A percentile compares a stretch with the other conserved stretches of the same genome.
These are phyloP conservation scores for Thomomys bottae DNA, from an alignment of 2,113 vertebrate species.

Conservation along the genomic window DNA sequence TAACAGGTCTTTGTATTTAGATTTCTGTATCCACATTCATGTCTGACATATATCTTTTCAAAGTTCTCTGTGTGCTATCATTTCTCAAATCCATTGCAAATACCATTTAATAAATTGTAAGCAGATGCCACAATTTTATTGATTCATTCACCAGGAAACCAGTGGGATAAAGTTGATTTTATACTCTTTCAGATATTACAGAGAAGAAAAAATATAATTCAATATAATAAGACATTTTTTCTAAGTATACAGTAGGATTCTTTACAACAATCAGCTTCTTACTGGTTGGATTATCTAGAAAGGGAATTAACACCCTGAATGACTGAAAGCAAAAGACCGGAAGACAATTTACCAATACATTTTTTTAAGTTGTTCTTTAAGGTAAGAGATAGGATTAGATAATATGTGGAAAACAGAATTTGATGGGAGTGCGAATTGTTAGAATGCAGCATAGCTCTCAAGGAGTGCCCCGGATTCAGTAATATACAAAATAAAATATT, in stretches of 20 bases:
- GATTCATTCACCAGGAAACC: neutral
- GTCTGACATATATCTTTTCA: neutral
- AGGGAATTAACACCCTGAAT: neutral
- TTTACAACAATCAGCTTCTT: neutral
- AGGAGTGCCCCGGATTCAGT: neutral
- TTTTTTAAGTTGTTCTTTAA: conserved; percentile 3
- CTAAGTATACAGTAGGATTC: neutral
- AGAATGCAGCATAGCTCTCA: neutral
- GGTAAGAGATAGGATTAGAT: neutral
- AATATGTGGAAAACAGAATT: neutral
- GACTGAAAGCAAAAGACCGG: neutral
- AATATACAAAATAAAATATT: neutral
- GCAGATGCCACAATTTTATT: neutral
- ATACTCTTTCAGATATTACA: conserved; percentile 18
- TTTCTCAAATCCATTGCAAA: neutral
- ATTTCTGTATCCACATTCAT: neutral
- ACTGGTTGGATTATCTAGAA: neutral
- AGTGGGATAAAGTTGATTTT: neutral
- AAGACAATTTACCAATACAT: neutral
- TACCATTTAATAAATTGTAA: conserved; percentile 10
- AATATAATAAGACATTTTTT: neutral
- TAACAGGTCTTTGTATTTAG: neutral
- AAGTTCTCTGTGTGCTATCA: neutral
- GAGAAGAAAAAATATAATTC: neutral
- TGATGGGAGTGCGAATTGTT: neutral